A percentile compares a stretch with the other conserved stretches of the same genome.
phyloP scores from a whole-genome alignment of 2,888 invertebrate genomes.

The Hypomecis atomaria region DNA sequence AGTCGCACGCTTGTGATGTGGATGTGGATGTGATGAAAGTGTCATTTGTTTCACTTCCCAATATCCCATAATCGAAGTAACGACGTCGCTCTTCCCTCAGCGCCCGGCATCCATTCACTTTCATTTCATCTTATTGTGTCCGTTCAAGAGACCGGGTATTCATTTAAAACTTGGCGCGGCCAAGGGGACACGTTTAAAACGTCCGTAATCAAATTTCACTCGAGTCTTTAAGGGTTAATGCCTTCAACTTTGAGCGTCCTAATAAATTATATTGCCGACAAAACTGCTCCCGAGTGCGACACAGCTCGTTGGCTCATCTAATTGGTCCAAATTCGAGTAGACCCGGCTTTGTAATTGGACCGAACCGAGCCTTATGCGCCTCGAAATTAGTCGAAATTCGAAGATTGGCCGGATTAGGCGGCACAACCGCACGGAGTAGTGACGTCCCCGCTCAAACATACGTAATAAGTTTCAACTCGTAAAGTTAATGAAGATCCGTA shows the following conservation, averaged over 20 bases:
- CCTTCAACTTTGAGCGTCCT: slow-evolving; percentile 81
- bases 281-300: slow-evolving; percentile 83
- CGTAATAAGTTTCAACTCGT: slow-evolving; percentile 73
- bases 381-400: slow-evolving; percentile 77
- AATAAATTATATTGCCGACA: slow-evolving; percentile 84
- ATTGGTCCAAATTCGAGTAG: slow-evolving; percentile 82
- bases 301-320: slow-evolving; percentile 84
- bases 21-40: too few relatives aligned
- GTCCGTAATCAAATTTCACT: slow-evolving; percentile 83
- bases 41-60: slow-evolving; percentile 52
- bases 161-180: slow-evolving; percentile 75
- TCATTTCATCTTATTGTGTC: slow-evolving; percentile 46
- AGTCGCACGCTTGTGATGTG: slow-evolving; percentile 23
- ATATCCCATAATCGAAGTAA: slow-evolving; percentile 46
- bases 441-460: slow-evolving; percentile 69
- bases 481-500: slow-evolving; percentile 75
- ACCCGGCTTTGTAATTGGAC: slow-evolving; percentile 80
- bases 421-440: slow-evolving; percentile 69
- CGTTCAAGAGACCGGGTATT: slow-evolving; percentile 60
- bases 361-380: slow-evolving; percentile 71
- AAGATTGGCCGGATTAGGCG: slow-evolving; percentile 71
- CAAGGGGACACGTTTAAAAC: slow-evolving; percentile 77
- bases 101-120: slow-evolving; percentile 21
- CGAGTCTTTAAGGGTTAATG: slow-evolving; percentile 82
- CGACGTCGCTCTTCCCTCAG: slow-evolving; percentile 26